A percentile compares a stretch with the other conserved stretches of the same genome.
These are phyloP conservation scores for Hypomesus transpacificus DNA, from an alignment of 2,113 vertebrate genomes.

Conservation along the genomic window DNA sequence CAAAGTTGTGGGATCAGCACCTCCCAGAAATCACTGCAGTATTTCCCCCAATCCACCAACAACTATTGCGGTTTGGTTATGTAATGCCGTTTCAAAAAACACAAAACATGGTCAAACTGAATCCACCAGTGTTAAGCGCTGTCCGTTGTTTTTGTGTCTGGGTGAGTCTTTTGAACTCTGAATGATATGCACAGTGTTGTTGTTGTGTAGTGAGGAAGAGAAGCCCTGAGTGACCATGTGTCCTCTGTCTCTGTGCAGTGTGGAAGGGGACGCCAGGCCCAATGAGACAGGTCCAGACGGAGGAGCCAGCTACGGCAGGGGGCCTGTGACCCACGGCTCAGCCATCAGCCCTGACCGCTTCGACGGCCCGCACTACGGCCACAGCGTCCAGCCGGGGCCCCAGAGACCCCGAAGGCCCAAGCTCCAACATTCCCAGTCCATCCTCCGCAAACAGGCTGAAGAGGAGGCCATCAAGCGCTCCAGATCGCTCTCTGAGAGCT, in stretches of 20 bases:
- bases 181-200: too few species aligned
- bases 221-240: not conserved
- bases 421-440: conserved; percentile 94
- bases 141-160: not conserved
- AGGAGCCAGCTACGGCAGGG: conserved; percentile 79
- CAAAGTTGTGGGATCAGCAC: conserved; percentile 17
- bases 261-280: conserved; percentile 90
- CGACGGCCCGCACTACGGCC: conserved; percentile 79
- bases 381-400: conserved; percentile 78
- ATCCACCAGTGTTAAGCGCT: not conserved
- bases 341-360: conserved; percentile 88
- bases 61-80: not conserved
- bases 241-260: conserved; percentile 68
- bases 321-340: conserved; percentile 81
- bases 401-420: conserved; percentile 87
- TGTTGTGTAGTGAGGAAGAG: too few species aligned
- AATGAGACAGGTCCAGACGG: conserved; percentile 84
- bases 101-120: not conserved
- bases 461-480: conserved; percentile 98
- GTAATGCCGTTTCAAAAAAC: not conserved
- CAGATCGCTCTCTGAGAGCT: conserved; percentile 94
- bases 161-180: not conserved
- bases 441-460: conserved; percentile 95
- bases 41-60: not conserved
- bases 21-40: conserved; percentile 4